These are phyloP conservation scores for Phocoena sinus DNA, from an alignment of 2,113 vertebrate genomes.

Conservation along the genomic window DNA sequence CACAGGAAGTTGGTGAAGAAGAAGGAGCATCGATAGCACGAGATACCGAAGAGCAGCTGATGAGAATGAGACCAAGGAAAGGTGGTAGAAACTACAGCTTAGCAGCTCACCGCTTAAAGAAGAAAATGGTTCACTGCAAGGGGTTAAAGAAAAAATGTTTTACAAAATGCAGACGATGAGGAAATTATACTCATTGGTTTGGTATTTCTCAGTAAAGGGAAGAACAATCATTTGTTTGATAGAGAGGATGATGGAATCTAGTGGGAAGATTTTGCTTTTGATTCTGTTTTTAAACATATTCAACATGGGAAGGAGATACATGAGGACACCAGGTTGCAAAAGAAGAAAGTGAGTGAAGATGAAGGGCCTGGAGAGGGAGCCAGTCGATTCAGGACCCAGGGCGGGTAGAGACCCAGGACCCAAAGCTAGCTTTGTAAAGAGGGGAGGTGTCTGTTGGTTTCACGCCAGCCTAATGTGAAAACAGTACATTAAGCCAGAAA, in stretches of 20 bases:
- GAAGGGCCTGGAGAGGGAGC: background rate
- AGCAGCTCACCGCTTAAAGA: background rate
- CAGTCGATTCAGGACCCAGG: background rate
- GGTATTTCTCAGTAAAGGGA: background rate
- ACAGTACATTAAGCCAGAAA: background rate
- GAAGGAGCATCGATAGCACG: fast-evolving
- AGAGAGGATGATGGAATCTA: background rate
- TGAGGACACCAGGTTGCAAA: background rate
- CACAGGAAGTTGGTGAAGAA: background rate
- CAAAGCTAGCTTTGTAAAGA: background rate
- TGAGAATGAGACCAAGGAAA: background rate
- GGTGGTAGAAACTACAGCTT: background rate
- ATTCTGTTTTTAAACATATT: background rate
- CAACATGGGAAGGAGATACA: background rate
- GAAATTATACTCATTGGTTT: background rate
- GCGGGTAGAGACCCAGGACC: background rate
- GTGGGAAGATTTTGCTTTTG: background rate
- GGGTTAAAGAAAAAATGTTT: background rate
- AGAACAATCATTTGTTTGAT: background rate
- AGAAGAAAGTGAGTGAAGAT: background rate
- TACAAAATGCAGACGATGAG: background rate
- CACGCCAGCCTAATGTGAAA: background rate
- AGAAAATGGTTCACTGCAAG: background rate
- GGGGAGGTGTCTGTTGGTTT: background rate
- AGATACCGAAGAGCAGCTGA: background rate